Base-by-base conservation (phyloP, 2,797 vertebrate genomes). In the Danio tinwini region DNA sequence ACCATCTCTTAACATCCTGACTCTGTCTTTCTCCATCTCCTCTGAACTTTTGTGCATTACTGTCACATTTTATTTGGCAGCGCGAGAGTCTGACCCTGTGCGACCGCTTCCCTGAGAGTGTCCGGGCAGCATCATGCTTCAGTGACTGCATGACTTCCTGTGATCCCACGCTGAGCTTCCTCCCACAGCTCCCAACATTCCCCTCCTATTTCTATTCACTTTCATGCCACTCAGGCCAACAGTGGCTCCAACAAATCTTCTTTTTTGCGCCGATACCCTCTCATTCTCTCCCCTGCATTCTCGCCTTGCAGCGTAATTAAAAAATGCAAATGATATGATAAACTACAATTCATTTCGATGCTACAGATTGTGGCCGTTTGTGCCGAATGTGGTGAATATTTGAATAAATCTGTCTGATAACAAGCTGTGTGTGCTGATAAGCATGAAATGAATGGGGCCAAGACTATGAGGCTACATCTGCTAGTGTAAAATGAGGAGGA, bases 311-410 rank as follows among this genome's bases (percentile, higher is more conserved):
- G 81, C 45, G 49, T 88, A 91, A 92, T 92, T 90, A 89, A 91
- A 91, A 91, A 89, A 90, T 91, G 90, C 85, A 89, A 91, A 92
- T 89, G n/a, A 73, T 16, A 84, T 62, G 82, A 89, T 86, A 84
- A 89, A 88, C 83, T 73, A 70, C 21, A 80, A 85, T 87, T 90
- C 76, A 83, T 80, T 76, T 64, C 56, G 70, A 80, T 45, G 63
- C 59, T n/a, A 29, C 65, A 52, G 84, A 89, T 80, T 81, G 69
- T 61, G 82, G 75, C 82, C 67, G 85, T 80, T 80, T 84, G 55
- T 78, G 85, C 74, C 59, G 58, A 85, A 84, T 63, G 72, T 72
- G 75, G 75, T 52, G 84, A 73, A 69, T 81, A 73, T 69, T 82
- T 79, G 73, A 86, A 80, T 85, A 82, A 84, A 86, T 85, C 61